These are phyloP conservation scores for Boloria euphrosyne DNA, from an alignment of 2,888 invertebrate genomes.

Conservation along the genomic window DNA sequence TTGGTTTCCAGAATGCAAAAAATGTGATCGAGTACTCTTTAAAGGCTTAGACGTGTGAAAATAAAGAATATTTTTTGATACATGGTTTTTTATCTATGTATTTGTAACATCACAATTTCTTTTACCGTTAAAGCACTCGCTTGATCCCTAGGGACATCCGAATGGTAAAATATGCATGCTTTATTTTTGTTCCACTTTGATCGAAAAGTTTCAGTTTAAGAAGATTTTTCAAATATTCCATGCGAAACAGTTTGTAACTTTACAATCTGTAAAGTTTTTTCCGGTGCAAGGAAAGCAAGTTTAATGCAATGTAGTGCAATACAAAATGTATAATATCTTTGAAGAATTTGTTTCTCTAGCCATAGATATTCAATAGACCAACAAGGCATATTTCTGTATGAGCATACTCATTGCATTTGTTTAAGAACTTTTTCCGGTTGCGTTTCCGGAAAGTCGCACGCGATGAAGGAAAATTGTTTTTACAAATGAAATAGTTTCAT, in stretches of 20 bases:
- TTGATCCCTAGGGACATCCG: constrained; percentile 4
- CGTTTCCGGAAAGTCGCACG: too few relatives aligned
- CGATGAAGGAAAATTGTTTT: too few relatives aligned
- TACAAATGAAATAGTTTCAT: too few relatives aligned
- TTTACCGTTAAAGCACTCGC: constrained; percentile 6
- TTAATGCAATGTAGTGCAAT: too few relatives aligned
- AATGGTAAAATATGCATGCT: constrained; percentile 21
- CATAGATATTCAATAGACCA: too few relatives aligned
- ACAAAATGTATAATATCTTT: too few relatives aligned
- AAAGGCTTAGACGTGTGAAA: neutral
- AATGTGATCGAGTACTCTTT: neutral
- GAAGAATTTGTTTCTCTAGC: too few relatives aligned
- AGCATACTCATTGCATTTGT: too few relatives aligned
- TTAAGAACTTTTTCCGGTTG: too few relatives aligned
- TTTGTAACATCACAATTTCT: constrained; percentile 7
- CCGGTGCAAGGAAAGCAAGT: too few relatives aligned
- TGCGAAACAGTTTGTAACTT: neutral
- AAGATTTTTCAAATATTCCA: neutral
- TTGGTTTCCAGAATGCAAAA: too few relatives aligned
- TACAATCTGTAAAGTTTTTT: neutral
- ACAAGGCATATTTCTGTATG: too few relatives aligned
- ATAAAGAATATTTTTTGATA: neutral
- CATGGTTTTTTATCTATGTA: constrained; percentile 3
- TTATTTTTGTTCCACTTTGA: constrained; percentile 1
- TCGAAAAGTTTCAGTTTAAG: neutral